Evolutionary conservation across 1,140 invertebrate genomes (phyloP).

Genomic region (Cyphomyrmex costatus): DNA sequence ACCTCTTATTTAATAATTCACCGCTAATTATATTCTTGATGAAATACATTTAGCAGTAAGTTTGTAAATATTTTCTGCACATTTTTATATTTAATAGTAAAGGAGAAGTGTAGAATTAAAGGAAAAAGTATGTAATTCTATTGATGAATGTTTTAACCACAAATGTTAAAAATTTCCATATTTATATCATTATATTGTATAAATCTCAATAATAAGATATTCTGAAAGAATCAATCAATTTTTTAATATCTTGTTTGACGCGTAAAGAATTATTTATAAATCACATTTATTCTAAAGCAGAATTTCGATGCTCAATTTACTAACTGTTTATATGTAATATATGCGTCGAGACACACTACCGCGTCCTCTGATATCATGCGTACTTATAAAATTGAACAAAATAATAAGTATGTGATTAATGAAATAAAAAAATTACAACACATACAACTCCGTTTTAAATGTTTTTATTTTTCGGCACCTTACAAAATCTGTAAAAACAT

Average conservation of each 20-base stretch:
- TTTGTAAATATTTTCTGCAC: conserved; percentile 37
- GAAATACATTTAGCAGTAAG: not conserved
- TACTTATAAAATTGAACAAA: not conserved
- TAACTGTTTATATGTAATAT: not conserved
- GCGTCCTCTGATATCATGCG: not conserved
- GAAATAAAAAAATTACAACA: conserved; percentile 12
- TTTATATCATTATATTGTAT: not conserved
- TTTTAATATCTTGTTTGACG: not conserved
- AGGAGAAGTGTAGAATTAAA: not conserved
- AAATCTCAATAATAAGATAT: not conserved
- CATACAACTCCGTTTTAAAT: conserved; percentile 36
- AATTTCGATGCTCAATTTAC: not conserved
- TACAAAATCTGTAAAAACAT: conserved; percentile 71
- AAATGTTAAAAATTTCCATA: conserved; percentile 13
- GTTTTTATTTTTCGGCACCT: conserved; percentile 64
- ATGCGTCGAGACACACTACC: too few species aligned
- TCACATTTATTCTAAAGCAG: not conserved
- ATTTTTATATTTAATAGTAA: conserved; percentile 32
- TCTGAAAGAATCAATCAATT: not conserved
- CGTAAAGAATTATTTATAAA: not conserved
- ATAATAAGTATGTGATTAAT: not conserved
- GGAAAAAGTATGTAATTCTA: not conserved
- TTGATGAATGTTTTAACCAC: not conserved
- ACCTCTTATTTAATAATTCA: not conserved
- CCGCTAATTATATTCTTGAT: not conserved